Percentiles rank a stretch among this genome's conserved stretches.
Conservation (phyloP, 2,797 vertebrate species). For the Tympanoctomys barrerae region DNA sequence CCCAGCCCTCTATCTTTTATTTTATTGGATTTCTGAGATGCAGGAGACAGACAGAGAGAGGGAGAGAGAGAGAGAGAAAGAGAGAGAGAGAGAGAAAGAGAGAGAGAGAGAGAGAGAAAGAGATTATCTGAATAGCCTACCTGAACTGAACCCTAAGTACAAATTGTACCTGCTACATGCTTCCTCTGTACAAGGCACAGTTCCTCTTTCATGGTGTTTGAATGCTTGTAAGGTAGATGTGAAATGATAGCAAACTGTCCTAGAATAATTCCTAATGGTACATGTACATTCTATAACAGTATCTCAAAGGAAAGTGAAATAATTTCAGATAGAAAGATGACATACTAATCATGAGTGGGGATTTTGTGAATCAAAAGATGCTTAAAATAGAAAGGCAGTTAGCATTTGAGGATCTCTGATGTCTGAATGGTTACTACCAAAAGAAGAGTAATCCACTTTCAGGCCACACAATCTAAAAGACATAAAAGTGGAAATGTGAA, state of each 20-base stretch:
- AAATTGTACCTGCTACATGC: not conserved
- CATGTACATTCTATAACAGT: not conserved
- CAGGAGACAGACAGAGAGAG: not conserved
- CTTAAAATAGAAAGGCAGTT: not conserved
- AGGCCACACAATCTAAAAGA: not conserved
- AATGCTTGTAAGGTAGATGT: not conserved
- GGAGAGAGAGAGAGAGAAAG: not conserved
- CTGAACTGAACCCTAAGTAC: not conserved
- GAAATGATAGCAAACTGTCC: not conserved
- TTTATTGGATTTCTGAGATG: not conserved
- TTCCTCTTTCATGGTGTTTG: constrained; percentile 1
- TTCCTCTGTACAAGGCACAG: not conserved
- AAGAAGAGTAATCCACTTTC: not conserved
- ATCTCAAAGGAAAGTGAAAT: not conserved
- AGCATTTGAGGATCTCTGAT: not conserved
- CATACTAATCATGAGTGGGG: not conserved
- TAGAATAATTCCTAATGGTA: not conserved
- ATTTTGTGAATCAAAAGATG: not conserved
- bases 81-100: not conserved
- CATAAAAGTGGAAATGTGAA: not conserved
- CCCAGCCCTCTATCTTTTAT: not conserved
- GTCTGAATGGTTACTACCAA: not conserved
- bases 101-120: not conserved
- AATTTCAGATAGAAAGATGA: not conserved
- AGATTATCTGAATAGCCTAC: not conserved